phyloP scores from a whole-genome alignment of 2,888 invertebrate genomes.

The Lacanobia wlatinum region DNA sequence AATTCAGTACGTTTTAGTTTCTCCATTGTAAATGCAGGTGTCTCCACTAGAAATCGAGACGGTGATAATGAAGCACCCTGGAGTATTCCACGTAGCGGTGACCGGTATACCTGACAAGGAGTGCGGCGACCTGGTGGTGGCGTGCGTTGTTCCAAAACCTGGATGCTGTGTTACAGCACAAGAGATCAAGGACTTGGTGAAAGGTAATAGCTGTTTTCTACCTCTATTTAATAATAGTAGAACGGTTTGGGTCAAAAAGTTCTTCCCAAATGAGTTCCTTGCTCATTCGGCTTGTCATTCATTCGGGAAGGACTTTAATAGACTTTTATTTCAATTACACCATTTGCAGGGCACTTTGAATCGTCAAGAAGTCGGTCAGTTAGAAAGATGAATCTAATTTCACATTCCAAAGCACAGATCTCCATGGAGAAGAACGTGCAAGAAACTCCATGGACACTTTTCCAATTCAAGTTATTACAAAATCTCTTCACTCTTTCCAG shows the following conservation, averaged over 20 bases:
- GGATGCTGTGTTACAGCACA: constrained; percentile 69
- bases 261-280: too few relatives aligned
- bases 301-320: too few relatives aligned
- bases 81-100: constrained; percentile 76
- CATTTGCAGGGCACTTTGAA: too few relatives aligned
- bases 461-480: neutral
- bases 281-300: too few relatives aligned
- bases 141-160: constrained; percentile 72
- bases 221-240: neutral
- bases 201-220: constrained; percentile 69
- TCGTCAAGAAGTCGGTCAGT: too few relatives aligned
- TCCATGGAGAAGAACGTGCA: neutral
- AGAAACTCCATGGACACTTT: neutral
- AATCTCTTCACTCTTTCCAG: constrained; percentile 42
- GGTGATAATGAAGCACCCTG: constrained; percentile 75
- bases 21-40: constrained; percentile 57
- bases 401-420: too few relatives aligned
- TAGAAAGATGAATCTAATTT: too few relatives aligned
- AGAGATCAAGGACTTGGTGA: constrained; percentile 78
- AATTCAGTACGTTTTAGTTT: neutral
- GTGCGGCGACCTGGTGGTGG: constrained; percentile 77
- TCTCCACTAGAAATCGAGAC: constrained; percentile 71
- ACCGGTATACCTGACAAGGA: constrained; percentile 73
- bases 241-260: neutral
- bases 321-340: too few relatives aligned